Evolutionary conservation across 2,113 vertebrate species (phyloP).

Genomic region (Megaceryle maxima): DNA sequence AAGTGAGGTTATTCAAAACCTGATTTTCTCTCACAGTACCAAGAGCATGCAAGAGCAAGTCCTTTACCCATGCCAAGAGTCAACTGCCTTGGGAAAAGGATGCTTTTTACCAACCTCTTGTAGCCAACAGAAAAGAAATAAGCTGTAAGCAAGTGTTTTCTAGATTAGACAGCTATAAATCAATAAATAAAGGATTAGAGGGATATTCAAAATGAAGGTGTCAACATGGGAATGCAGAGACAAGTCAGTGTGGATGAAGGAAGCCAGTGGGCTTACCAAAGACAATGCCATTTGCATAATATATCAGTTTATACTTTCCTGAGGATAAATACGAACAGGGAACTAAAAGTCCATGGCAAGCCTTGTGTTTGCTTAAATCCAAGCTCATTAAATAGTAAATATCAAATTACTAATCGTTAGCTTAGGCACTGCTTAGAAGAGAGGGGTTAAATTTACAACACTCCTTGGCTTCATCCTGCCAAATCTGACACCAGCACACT

Average conservation of each 20-base stretch:
- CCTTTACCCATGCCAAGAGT: background rate
- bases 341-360: background rate
- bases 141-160: background rate
- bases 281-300: background rate
- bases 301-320: background rate
- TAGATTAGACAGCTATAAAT: background rate
- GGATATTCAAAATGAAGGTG: background rate
- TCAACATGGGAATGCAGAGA: background rate
- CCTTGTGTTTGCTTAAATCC: background rate
- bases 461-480: rapidly evolving
- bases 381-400: background rate
- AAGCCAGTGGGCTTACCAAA: background rate
- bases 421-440: background rate
- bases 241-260: background rate
- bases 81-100: background rate
- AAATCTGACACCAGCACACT: background rate
- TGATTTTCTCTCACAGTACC: background rate
- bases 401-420: background rate
- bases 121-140: background rate
- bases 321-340: background rate
- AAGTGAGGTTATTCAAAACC: background rate
- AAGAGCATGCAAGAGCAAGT: background rate
- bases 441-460: background rate
- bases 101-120: background rate
- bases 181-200: conserved; percentile 8